Evolutionary conservation across 2,797 vertebrate genomes (phyloP).

Genomic region (Ciconia nigra): DNA sequence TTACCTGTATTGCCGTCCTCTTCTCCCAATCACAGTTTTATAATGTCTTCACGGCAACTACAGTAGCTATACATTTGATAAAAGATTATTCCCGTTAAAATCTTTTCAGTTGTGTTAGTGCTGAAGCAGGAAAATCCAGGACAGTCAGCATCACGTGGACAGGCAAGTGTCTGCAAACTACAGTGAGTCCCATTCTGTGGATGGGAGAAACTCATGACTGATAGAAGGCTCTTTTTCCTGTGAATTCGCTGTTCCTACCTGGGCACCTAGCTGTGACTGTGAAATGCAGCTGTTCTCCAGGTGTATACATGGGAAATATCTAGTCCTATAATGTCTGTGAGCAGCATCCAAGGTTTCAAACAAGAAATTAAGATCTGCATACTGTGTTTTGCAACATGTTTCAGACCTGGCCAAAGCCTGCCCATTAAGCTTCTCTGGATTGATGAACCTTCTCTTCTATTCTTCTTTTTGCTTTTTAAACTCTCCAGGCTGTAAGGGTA

Average conservation of each 20-base stretch:
- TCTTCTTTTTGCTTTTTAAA: background rate
- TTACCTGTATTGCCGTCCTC: background rate
- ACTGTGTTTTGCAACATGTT: background rate
- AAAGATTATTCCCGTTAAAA: background rate
- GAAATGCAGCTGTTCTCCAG: background rate
- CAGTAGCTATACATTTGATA: background rate
- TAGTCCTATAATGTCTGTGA: background rate
- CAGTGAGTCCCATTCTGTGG: background rate
- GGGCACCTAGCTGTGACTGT: background rate
- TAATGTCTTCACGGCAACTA: background rate
- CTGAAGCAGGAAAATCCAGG: background rate
- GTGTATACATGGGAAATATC: background rate
- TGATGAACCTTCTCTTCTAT: background rate
- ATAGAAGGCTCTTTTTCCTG: background rate
- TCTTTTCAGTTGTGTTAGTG: background rate
- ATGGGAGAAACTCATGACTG: background rate
- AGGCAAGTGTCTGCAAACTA: background rate
- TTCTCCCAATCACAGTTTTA: background rate
- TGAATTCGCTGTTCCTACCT: background rate
- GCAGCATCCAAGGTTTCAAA: background rate
- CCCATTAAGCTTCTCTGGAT: background rate
- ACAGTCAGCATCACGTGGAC: background rate
- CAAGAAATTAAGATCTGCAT: background rate
- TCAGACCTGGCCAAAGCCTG: background rate
- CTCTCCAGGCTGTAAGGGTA: background rate